A percentile compares a stretch with the other conserved stretches of the same genome.
Evolutionary conservation across 2,797 vertebrate species (phyloP).

Genomic region (Coreius guichenoti): DNA sequence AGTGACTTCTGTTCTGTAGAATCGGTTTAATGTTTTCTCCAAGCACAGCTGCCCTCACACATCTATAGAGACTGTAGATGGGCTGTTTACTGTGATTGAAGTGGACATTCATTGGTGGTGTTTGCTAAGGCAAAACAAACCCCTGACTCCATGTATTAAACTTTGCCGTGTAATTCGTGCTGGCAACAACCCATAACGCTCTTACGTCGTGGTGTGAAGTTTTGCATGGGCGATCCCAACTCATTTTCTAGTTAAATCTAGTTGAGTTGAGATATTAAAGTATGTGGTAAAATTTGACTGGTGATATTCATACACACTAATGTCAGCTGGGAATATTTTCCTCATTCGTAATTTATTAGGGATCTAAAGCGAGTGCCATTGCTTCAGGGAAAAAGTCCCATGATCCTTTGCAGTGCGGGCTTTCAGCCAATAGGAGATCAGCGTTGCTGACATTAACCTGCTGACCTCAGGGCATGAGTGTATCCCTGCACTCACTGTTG

Average conservation of each 20-base stretch:
- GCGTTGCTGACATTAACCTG: slow-evolving; percentile 14
- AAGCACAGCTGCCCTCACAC: slow-evolving; percentile 18
- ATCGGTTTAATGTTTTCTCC: slow-evolving; percentile 13
- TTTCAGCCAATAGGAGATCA: slow-evolving; percentile 21
- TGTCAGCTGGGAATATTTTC: background rate
- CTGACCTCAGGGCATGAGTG: slow-evolving; percentile 30
- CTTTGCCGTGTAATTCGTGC: background rate
- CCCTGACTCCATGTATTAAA: background rate
- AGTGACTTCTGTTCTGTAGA: slow-evolving; percentile 35
- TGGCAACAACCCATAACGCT: background rate
- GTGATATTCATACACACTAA: background rate
- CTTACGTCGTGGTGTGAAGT: background rate
- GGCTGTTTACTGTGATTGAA: slow-evolving; percentile 18
- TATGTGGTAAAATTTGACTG: background rate
- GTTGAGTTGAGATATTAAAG: background rate
- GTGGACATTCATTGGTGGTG: slow-evolving; percentile 29
- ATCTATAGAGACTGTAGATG: slow-evolving; percentile 26
- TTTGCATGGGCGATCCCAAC: background rate
- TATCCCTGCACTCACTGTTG: background rate
- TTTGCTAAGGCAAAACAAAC: slow-evolving; percentile 24
- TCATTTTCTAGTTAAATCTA: background rate
- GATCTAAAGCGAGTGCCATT: background rate
- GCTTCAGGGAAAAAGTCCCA: background rate
- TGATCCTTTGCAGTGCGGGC: slow-evolving; percentile 23
- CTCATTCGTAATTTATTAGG: background rate